These are phyloP conservation scores for Procavia capensis DNA, from an alignment of 2,113 vertebrate species.

Conservation along the genomic window DNA sequence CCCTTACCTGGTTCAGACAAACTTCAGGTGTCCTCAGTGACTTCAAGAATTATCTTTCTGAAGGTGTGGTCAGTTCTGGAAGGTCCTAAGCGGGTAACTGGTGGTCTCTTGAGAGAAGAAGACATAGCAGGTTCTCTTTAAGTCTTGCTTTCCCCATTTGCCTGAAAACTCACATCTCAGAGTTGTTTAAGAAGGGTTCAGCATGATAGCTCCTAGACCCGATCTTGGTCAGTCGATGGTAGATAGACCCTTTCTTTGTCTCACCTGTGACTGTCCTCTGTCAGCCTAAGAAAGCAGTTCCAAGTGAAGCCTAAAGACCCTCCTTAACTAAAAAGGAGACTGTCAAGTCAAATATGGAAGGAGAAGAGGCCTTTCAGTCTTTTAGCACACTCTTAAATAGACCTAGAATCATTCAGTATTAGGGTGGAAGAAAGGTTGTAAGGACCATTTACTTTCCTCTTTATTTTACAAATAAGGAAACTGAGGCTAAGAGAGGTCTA, in stretches of 20 bases:
- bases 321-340: background rate
- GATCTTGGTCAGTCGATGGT: background rate
- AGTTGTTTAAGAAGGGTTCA: background rate
- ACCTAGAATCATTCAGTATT: background rate
- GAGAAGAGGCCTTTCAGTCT: background rate
- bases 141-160: background rate
- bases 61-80: background rate
- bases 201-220: accelerated
- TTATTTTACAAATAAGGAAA: background rate
- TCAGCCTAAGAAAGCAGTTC: background rate
- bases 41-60: background rate
- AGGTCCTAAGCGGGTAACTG: background rate
- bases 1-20: background rate
- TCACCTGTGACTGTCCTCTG: background rate
- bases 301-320: background rate
- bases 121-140: background rate
- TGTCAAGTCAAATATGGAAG: background rate
- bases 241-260: background rate
- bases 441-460: background rate
- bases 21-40: background rate
- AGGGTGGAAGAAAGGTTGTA: background rate
- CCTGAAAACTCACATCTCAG: background rate
- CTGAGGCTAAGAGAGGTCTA: background rate
- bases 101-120: background rate
- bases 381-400: background rate